These are phyloP conservation scores for Nematostella vectensis DNA, from an alignment of 92 coral and sea anemone genomes.

Conservation along the genomic window DNA sequence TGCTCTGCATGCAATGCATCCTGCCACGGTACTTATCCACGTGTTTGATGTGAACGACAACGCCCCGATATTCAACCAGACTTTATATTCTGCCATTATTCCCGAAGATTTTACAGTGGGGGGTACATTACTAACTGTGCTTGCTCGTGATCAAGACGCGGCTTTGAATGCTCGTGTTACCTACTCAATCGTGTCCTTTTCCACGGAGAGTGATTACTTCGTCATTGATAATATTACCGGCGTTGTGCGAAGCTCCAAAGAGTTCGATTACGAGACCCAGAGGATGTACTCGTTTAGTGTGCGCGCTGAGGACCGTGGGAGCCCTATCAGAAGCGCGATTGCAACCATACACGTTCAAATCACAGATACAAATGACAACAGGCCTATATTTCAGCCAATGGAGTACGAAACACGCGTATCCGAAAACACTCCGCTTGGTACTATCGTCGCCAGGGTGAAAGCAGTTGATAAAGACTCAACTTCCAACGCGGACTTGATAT, in stretches of 20 bases:
- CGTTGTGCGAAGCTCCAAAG: background rate
- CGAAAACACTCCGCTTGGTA: constrained; percentile 21
- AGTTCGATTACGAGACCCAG: constrained; percentile 37
- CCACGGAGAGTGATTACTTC: background rate
- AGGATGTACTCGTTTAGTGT: constrained; percentile 23
- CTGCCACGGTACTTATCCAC: constrained; percentile 3
- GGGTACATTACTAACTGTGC: constrained; percentile 5
- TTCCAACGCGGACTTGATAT: constrained; percentile 25
- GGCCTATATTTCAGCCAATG: constrained; percentile 29
- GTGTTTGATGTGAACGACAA: constrained; percentile 22
- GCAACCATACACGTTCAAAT: constrained; percentile 23
- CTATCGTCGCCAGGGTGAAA: constrained; percentile 16
- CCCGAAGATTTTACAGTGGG: background rate
- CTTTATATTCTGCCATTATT: background rate
- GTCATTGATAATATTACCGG: background rate
- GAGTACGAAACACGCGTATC: constrained; percentile 21
- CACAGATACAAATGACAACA: constrained; percentile 43
- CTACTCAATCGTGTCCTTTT: constrained; percentile 9
- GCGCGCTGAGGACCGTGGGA: constrained; percentile 25
- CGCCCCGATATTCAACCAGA: constrained; percentile 12
- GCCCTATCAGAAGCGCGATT: constrained; percentile 21
- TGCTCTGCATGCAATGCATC: background rate
- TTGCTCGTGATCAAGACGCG: constrained; percentile 35
- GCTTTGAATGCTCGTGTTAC: constrained; percentile 26
- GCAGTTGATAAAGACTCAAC: constrained; percentile 35